Base-by-base conservation (phyloP, 2,888 invertebrate species). In the Perdita meconis region DNA sequence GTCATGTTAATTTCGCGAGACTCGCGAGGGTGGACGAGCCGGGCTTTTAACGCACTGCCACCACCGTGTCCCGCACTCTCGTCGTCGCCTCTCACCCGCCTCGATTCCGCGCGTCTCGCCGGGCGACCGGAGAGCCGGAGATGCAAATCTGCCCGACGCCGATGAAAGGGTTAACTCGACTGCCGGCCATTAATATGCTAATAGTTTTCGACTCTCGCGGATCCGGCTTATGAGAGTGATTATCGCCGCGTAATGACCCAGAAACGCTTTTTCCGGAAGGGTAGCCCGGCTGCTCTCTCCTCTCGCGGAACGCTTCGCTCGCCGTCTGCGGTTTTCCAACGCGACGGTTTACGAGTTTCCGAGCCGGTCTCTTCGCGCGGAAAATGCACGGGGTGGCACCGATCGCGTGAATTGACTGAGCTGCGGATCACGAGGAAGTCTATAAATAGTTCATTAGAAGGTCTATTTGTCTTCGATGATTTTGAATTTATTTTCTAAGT, bases 181-280 rank as follows among this genome's bases (percentile, higher is more conserved):
- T 91, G 91, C 91, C 92, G 88, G 88, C 91, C 91, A 92, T 92
- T 92, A 92, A 92, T 92, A 92, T 92, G 92, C 92, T 92, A 92
- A 92, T 92, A 92, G 92, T 91, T 92, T 91, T 90, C 88, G 90
- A 91, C 91, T 91, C 92, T 92, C 89, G 89, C 89, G 90, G 91
- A 90, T 91, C 90, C 87, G 88, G 89, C 91, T 90, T 90, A 90
- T 89, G 91, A 90, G 90, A 90, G 90, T 89, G 90, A 92, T 92
- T 92, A 92, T 91, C 86, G 87, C 81, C 84, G 89, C 86, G 90
- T 92, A 92, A 92, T 92, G 92, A 92, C 91, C 92, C 91, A 90
- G 89, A 90, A 92, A 92, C 87, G 89, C 90, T 92, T 92, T 92
- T 92, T 92, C 92, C 92, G 92, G 91, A 89, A 92, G 90, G 91